A percentile compares a stretch with the other conserved stretches of the same genome.
Conservation (phyloP, 2,113 vertebrate species). For the Strix aluco region DNA sequence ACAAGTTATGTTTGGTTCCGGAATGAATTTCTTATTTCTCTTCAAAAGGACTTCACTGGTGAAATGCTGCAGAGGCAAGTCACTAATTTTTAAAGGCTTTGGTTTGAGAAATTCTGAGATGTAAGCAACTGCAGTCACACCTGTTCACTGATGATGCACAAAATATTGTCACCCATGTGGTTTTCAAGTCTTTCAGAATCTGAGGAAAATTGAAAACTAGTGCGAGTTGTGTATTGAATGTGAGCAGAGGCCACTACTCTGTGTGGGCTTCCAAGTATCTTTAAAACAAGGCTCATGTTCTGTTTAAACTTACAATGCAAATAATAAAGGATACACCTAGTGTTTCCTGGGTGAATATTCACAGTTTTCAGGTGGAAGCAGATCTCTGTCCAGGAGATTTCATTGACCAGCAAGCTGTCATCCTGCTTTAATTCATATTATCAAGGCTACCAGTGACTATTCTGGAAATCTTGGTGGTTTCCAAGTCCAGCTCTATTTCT, state of each 20-base stretch:
- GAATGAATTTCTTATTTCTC: not conserved
- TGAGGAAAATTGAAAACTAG: not conserved
- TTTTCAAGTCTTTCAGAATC: not conserved
- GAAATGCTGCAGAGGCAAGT: not conserved
- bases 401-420: not conserved
- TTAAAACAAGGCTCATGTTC: not conserved
- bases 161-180: not conserved
- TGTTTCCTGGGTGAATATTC: not conserved
- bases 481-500: not conserved
- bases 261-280: not conserved
- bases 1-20: not conserved
- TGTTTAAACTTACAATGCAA: not conserved
- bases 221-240: not conserved
- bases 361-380: not conserved
- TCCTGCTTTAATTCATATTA: not conserved
- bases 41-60: not conserved
- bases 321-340: not conserved
- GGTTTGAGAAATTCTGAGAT: not conserved
- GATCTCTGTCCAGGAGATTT: not conserved
- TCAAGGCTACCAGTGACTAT: not conserved
- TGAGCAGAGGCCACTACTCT: not conserved
- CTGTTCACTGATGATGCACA: accelerated
- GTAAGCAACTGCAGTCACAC: not conserved
- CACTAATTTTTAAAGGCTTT: not conserved
- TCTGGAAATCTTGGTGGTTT: not conserved